phyloP scores from a whole-genome alignment of 2,797 vertebrate species.

The Otolemur crassicaudatus region DNA sequence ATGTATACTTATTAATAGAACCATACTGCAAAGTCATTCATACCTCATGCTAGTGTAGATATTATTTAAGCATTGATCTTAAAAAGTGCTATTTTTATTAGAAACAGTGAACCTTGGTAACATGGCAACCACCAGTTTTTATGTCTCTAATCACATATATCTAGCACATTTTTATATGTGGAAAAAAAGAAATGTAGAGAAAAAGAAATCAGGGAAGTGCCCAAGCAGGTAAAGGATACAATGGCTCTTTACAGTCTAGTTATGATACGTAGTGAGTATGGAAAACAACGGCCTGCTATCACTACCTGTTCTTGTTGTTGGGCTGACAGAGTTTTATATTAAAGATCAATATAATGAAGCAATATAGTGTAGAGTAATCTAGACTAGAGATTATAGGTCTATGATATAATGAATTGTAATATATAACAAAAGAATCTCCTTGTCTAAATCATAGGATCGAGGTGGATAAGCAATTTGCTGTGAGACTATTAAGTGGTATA shows the following conservation, averaged over 20 bases:
- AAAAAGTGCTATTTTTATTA: neutral
- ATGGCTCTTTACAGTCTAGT: neutral
- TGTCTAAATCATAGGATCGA: neutral
- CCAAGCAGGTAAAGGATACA: neutral
- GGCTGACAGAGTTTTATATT: neutral
- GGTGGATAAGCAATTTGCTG: neutral
- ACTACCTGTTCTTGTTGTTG: neutral
- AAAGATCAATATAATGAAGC: conserved; percentile 11
- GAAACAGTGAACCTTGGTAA: neutral
- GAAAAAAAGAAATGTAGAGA: neutral
- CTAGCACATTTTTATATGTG: neutral
- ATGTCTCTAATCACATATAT: neutral
- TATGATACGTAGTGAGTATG: neutral
- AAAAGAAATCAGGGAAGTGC: neutral
- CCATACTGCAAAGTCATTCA: neutral
- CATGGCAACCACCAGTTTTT: neutral
- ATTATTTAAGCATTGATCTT: neutral
- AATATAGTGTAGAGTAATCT: neutral
- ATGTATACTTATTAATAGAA: conserved; percentile 33
- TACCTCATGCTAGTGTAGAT: neutral
- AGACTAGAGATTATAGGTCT: neutral
- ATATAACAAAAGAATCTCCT: neutral
- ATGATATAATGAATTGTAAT: neutral
- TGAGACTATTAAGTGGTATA: neutral
- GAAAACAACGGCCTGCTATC: neutral